These are phyloP conservation scores for Pandemis cinnamomeana DNA, from an alignment of 2,888 invertebrate species.

Conservation along the genomic window DNA sequence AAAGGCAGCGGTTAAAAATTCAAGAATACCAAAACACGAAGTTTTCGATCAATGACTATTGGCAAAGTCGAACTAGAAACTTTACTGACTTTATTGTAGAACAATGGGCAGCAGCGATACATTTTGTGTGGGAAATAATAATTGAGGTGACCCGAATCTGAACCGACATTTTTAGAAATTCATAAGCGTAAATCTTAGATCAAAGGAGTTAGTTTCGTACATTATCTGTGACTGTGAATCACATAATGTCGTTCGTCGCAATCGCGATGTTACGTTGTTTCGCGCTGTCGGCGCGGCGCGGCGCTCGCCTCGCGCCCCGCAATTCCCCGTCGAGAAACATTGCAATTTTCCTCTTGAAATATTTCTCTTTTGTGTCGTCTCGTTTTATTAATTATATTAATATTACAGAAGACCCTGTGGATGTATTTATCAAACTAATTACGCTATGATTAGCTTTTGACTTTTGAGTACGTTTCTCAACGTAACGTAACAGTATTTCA, in stretches of 20 bases:
- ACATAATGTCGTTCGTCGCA: constrained; percentile 41
- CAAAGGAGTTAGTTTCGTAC: constrained; percentile 33
- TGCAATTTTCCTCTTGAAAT: constrained; percentile 65
- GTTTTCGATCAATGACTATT: not conserved
- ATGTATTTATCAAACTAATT: constrained; percentile 29
- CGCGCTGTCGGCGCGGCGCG: constrained; percentile 45
- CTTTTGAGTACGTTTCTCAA: not conserved
- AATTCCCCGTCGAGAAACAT: constrained; percentile 60
- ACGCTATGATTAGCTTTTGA: constrained; percentile 28
- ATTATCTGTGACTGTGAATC: constrained; percentile 42
- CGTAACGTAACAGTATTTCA: not conserved
- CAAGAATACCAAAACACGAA: not conserved
- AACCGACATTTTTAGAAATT: not conserved
- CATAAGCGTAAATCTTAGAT: constrained; percentile 14
- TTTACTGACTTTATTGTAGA: too few species aligned
- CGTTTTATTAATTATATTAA: constrained; percentile 63
- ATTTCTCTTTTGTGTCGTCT: constrained; percentile 60
- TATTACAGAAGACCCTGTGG: constrained; percentile 46
- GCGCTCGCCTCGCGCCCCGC: constrained; percentile 49
- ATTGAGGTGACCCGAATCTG: too few species aligned
- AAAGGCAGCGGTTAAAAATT: not conserved
- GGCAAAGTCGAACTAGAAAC: not conserved
- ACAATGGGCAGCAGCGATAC: not conserved
- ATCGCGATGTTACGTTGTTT: constrained; percentile 34
- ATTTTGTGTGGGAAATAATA: too few species aligned